These are phyloP conservation scores for Eurystomus gularis DNA, from an alignment of 2,113 vertebrate genomes.

Conservation along the genomic window DNA sequence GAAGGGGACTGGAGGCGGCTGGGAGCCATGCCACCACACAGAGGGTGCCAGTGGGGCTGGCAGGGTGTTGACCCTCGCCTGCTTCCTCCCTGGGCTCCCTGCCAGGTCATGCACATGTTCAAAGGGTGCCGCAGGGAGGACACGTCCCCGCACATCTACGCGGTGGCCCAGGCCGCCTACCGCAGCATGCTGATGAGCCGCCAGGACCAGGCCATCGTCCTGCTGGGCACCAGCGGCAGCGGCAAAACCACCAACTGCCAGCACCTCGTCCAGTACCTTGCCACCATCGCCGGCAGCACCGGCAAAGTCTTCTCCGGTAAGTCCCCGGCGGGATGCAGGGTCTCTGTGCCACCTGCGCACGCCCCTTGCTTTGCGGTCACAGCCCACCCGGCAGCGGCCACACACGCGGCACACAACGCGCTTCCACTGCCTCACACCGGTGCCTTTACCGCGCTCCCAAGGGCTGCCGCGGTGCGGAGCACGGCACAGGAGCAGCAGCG, in stretches of 20 bases:
- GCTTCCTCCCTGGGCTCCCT: not conserved
- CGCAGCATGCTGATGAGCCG: constrained; percentile 91
- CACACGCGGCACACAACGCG: rapidly evolving
- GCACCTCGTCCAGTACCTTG: constrained; percentile 92
- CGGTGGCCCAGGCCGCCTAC: constrained; percentile 91
- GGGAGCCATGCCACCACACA: rapidly evolving
- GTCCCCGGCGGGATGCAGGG: rapidly evolving
- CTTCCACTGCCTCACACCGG: not conserved
- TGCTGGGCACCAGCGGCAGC: constrained; percentile 89
- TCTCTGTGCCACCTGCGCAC: not conserved
- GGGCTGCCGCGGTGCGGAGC: not conserved
- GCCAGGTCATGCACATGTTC: constrained; percentile 98
- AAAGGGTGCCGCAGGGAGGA: constrained; percentile 94
- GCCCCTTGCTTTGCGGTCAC: not conserved
- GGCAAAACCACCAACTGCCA: constrained; percentile 97
- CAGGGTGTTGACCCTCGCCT: not conserved
- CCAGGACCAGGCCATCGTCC: constrained; percentile 92
- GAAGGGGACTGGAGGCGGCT: not conserved
- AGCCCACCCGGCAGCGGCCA: rapidly evolving
- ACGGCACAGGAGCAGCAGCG: not conserved
- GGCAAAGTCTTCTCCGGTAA: constrained; percentile 94
- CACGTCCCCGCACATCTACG: constrained; percentile 90
- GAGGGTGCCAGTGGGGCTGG: not conserved
- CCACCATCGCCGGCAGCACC: constrained; percentile 88
- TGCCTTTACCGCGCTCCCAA: rapidly evolving